phyloP scores from a whole-genome alignment of 2,888 invertebrate genomes.

The Muschampia plurimacula region DNA sequence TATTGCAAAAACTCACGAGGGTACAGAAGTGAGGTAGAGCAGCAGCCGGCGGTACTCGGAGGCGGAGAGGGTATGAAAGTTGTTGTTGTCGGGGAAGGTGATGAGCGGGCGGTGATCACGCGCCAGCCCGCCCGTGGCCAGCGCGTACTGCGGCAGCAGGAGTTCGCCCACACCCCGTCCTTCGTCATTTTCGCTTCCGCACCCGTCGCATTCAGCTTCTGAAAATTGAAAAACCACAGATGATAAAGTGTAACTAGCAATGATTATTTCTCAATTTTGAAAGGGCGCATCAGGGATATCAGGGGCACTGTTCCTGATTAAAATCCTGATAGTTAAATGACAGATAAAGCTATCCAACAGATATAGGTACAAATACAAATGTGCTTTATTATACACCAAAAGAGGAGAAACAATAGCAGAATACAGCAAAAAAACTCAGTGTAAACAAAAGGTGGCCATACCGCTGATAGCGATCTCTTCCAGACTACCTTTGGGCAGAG shows the following conservation, averaged over 20 bases:
- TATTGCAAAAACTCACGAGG: slow-evolving; percentile 90
- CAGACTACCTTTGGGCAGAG: too few relatives aligned
- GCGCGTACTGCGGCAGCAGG: slow-evolving; percentile 94
- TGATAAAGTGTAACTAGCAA: neutral
- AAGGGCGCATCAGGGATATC: too few relatives aligned
- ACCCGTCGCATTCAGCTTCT: slow-evolving; percentile 84
- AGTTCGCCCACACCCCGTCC: slow-evolving; percentile 94
- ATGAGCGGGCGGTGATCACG: slow-evolving; percentile 96
- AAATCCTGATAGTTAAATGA: too few relatives aligned
- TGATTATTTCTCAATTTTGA: neutral
- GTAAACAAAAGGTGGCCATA: too few relatives aligned
- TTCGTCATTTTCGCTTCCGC: slow-evolving; percentile 85
- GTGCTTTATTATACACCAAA: too few relatives aligned
- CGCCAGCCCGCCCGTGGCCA: slow-evolving; percentile 97
- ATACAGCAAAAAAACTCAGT: too few relatives aligned
- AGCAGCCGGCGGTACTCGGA: slow-evolving; percentile 96
- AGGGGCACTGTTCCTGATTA: too few relatives aligned
- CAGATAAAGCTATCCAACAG: too few relatives aligned
- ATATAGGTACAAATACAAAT: too few relatives aligned
- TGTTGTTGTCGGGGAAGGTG: slow-evolving; percentile 97
- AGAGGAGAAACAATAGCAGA: too few relatives aligned
- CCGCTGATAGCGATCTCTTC: too few relatives aligned
- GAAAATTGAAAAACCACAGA: slow-evolving; percentile 47
- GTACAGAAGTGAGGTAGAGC: slow-evolving; percentile 97
- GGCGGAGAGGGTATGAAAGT: slow-evolving; percentile 93